phyloP scores from a whole-genome alignment of 2,797 vertebrate genomes.

The Botia almorhae region DNA sequence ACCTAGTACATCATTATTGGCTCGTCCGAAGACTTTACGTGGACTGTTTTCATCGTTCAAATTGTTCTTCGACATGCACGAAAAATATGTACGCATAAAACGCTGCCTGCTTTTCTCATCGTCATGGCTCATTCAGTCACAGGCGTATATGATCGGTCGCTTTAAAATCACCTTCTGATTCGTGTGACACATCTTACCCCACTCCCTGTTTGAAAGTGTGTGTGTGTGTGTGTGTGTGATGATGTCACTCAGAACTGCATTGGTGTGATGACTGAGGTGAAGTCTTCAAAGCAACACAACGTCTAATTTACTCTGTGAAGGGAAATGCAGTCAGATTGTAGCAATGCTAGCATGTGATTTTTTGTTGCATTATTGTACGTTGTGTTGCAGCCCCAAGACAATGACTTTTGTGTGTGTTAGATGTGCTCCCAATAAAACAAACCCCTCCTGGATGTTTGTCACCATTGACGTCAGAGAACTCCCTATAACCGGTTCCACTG shows the following conservation, averaged over 20 bases:
- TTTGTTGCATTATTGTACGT: neutral
- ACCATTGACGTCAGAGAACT: conserved; percentile 4
- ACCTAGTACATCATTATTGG: too few species aligned
- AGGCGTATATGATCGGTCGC: neutral
- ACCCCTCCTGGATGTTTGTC: conserved; percentile 6
- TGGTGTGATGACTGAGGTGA: conserved; percentile 40
- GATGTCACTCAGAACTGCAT: conserved; percentile 41
- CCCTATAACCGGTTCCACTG: conserved; percentile 9
- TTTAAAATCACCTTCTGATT: neutral
- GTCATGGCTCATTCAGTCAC: neutral
- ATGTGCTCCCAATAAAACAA: conserved; percentile 16
- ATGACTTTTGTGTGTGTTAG: neutral
- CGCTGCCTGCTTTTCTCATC: neutral
- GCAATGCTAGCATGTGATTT: neutral
- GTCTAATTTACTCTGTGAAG: conserved; percentile 7
- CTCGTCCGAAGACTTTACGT: too few species aligned
- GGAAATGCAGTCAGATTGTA: conserved; percentile 28
- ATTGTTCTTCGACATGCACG: too few species aligned
- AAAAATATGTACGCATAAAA: too few species aligned
- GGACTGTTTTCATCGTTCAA: too few species aligned
- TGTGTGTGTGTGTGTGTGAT: conserved; percentile 3
- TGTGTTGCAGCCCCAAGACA: neutral
- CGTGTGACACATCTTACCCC: neutral
- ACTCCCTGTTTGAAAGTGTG: neutral
- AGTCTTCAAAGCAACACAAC: conserved; percentile 54